phyloP scores from a whole-genome alignment of 2,888 invertebrate species.

The Augiades crinisus region DNA sequence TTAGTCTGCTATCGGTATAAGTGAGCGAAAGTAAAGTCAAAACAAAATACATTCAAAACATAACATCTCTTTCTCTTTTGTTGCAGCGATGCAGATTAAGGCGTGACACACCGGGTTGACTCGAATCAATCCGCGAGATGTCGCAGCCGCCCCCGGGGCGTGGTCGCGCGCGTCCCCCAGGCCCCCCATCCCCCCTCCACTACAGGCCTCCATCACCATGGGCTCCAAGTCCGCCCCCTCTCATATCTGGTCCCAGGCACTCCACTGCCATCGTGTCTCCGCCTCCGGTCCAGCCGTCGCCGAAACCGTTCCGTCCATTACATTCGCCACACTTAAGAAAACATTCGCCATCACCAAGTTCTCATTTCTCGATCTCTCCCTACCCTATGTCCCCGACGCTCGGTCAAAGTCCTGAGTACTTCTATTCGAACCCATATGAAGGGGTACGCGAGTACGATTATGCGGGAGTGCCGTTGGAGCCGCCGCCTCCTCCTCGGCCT shows the following conservation, averaged over 20 bases:
- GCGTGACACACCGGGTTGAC: constrained; percentile 81
- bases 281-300: constrained; percentile 81
- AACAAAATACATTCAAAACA: no score
- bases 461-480: constrained; percentile 89
- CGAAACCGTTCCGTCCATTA: constrained; percentile 71
- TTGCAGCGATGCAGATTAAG: constrained; percentile 76
- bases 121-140: constrained; percentile 74
- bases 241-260: constrained; percentile 83
- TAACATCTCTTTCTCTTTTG: constrained; percentile 34
- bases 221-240: constrained; percentile 88
- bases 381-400: constrained; percentile 80
- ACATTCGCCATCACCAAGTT: constrained; percentile 73
- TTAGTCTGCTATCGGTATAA: no score
- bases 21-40: no score
- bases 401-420: constrained; percentile 83
- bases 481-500: constrained; percentile 86
- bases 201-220: constrained; percentile 90
- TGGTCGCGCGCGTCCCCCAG: constrained; percentile 68
- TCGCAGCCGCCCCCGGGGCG: constrained; percentile 77
- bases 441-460: constrained; percentile 84
- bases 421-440: constrained; percentile 81
- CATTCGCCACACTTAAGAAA: constrained; percentile 72
- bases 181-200: constrained; percentile 82
- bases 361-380: constrained; percentile 75
- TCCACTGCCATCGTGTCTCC: constrained; percentile 79